phyloP scores from a whole-genome alignment of 2,113 vertebrate species.

The Dasyprocta punctata region DNA sequence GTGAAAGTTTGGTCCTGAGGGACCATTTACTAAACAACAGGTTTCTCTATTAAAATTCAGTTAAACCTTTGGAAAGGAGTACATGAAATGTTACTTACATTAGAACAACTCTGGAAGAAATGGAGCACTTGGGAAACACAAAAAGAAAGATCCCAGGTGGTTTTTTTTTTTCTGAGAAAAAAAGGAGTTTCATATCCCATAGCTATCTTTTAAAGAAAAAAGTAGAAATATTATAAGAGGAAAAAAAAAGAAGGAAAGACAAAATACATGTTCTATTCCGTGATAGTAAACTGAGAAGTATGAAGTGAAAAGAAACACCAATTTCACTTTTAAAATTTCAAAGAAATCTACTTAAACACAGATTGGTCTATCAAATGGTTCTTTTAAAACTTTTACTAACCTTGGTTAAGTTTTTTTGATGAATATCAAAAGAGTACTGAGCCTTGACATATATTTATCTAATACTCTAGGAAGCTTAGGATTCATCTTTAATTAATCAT shows the following conservation, averaged over 20 bases:
- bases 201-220: not conserved
- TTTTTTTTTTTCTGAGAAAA: not conserved
- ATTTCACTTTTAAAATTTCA: not conserved
- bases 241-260: not conserved
- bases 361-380: not conserved
- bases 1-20: no score
- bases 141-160: not conserved
- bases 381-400: constrained; percentile 26
- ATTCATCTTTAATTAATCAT: not conserved
- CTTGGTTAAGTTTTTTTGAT: not conserved
- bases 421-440: constrained; percentile 14
- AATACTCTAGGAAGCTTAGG: constrained; percentile 4
- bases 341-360: not conserved
- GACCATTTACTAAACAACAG: no score
- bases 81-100: fast-evolving
- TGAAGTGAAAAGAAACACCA: not conserved
- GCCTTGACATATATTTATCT: not conserved
- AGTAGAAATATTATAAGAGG: not conserved
- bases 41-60: not conserved
- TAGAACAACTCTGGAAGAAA: not conserved
- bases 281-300: not conserved
- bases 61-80: not conserved
- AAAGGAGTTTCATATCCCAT: not conserved
- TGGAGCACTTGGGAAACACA: not conserved
- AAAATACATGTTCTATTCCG: not conserved